Base-by-base conservation (phyloP, 2,113 vertebrate species). In the Toxostoma redivivum region DNA sequence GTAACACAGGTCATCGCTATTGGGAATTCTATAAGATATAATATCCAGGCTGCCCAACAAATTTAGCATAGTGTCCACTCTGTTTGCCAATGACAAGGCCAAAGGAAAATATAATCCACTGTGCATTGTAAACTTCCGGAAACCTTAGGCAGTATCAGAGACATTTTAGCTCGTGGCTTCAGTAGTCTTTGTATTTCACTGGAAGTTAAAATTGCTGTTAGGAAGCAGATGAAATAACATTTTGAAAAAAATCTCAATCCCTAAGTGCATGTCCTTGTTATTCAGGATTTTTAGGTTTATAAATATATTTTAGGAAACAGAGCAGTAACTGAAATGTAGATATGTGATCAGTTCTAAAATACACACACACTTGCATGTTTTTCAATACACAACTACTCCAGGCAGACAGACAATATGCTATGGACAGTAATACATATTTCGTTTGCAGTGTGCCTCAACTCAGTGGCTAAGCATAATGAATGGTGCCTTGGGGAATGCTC, bases 391-490 rank as follows among this genome's bases (percentile, higher is more conserved):
- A 86, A 58, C 21, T 94, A 51, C 38, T 76, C 35, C 21, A 88
- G 58, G 40, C 47, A 94, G 79, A 94, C 35, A 94, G 73, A 96
- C 61, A n/a, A 18, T 37, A 27, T 60, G 53, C 37, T 73, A 81
- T 88, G 92, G 92, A 94, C 79, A 95, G 24, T 71, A 94, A 88
- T 66, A 61, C 58, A 76, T 90, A 85, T 90, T 98, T 95, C 50
- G 17, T 87, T 97, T 96, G 73, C 92, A 69, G 27, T 65, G 42
- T 65, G 40, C 77, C 80, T 97, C 85, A 94, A 72, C 86, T 91
- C 86, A 96, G 86, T 77, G 9, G 82, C 94, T 94, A 95, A 94
- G 95, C 92, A 96, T 96, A 97, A 97, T 97, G 81, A 97, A 95
- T 67, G 70, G n/a, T 97, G 81, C 93, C 93, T 97, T 95, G 76